phyloP scores from a whole-genome alignment of 1,140 invertebrate genomes.

The Dendrolimus kikuchii region DNA sequence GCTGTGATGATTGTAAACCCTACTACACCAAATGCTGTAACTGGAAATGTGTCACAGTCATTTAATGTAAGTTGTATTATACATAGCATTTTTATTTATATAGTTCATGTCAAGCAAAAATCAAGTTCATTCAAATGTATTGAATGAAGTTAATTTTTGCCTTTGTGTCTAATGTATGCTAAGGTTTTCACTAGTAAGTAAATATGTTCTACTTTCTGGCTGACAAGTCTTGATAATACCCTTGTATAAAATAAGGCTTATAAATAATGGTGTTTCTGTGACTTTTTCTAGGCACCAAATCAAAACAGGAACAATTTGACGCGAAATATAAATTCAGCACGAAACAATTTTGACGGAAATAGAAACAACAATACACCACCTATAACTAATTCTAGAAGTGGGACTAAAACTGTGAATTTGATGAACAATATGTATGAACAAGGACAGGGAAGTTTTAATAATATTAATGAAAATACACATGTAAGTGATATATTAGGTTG shows the following conservation, averaged over 20 bases:
- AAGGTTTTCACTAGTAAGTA: too few relatives aligned
- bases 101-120: too few relatives aligned
- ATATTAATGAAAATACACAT: conserved; percentile 57
- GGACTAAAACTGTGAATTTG: conserved; percentile 56
- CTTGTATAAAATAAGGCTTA: neutral
- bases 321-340: conserved; percentile 53
- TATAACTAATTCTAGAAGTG: conserved; percentile 37
- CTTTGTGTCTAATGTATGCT: neutral
- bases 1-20: conserved; percentile 72
- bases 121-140: neutral
- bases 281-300: conserved; percentile 44
- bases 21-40: conserved; percentile 61
- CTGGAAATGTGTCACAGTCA: conserved; percentile 53
- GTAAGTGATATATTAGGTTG: conserved; percentile 29
- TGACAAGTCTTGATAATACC: neutral
- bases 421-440: conserved; percentile 67
- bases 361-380: conserved; percentile 49
- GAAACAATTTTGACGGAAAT: conserved; percentile 54
- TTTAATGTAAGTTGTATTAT: conserved; percentile 46
- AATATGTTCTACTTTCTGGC: neutral
- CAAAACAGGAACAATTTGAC: conserved; percentile 60
- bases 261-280: neutral
- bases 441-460: conserved; percentile 52
- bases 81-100: neutral
- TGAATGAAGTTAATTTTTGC: neutral